Percentiles rank a stretch among this genome's conserved stretches.
Evolutionary conservation across 2,888 invertebrate species (phyloP).

Genomic region (Hedya salicella): DNA sequence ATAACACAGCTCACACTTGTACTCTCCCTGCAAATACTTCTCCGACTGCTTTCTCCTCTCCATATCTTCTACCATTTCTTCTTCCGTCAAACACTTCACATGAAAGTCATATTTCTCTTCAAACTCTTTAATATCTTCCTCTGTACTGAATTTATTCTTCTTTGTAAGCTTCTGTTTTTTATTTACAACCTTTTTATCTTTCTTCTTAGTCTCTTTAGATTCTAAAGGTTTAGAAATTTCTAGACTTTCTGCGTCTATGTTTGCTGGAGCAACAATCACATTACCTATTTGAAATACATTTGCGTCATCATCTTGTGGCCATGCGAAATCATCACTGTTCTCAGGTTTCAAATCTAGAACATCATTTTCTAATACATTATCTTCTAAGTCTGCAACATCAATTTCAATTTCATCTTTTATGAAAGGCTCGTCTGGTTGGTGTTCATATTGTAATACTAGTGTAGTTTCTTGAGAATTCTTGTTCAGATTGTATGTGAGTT

Average conservation of each 20-base stretch:
- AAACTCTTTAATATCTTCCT: conserved; percentile 20
- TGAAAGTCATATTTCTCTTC: conserved; percentile 32
- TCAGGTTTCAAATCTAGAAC: conserved; percentile 10
- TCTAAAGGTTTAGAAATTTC: background rate
- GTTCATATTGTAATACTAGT: background rate
- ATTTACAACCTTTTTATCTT: background rate
- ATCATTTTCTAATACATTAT: background rate
- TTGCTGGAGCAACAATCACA: background rate
- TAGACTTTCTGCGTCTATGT: no score
- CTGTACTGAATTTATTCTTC: conserved; percentile 21
- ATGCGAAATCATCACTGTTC: background rate
- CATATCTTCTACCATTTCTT: conserved; percentile 36
- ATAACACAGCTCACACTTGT: conserved; percentile 32
- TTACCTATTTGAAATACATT: background rate
- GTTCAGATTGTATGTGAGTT: conserved; percentile 14
- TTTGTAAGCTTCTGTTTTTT: conserved; percentile 25
- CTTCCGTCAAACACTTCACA: conserved; percentile 18
- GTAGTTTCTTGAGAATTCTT: background rate
- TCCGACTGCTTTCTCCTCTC: conserved; percentile 30
- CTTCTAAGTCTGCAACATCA: conserved; percentile 1
- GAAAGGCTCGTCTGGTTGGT: background rate
- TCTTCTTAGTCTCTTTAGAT: background rate
- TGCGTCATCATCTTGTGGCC: background rate
- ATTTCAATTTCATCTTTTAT: conserved; percentile 14
- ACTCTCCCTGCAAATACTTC: conserved; percentile 34